Base-by-base conservation (phyloP, 2,113 vertebrate genomes). In the Actenoides lindsayi region DNA sequence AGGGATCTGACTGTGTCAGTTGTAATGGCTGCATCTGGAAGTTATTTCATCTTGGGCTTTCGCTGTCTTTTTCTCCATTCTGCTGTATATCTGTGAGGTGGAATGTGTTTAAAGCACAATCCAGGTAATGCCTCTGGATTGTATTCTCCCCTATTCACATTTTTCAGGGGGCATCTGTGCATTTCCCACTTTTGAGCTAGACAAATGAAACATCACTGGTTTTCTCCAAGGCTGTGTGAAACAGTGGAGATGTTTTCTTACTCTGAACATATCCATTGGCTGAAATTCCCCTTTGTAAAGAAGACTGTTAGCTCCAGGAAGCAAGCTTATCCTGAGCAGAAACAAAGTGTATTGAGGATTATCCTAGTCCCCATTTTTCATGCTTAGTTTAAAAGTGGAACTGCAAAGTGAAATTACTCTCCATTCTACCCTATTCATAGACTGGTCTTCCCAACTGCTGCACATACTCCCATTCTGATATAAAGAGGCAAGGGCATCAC, bases 11-110 rank as follows among this genome's bases (percentile, higher is more conserved):
- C 89, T 97, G 54, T 73, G 92, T 60, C 68, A 74, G 80, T 85
- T 85, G 87, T 51, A 96, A 90, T 64, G 51, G 69, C 89, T 94
- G 90, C 95, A 96, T 95, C 90, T 97, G 97, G 96, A 97, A 97
- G 67, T 77, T 65, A 94, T 97, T 97, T 90, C 50, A 62, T 37
- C 65, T 85, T 65, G 75, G 67, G 44, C 65, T 87, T 91, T 94
- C 39, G 74, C 60, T 33, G 62, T 90, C 69, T 94, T 95, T 87
- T 70, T 14, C 53, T 50, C 75, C 57, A 18, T 95, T 92, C 68
- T 87, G 54, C 82, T 0, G 0, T 68, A 60, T 65, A 79, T 92
- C 86, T 85, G 91, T 76, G 84, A 95, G 57, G 57, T 84, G 83
- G 89, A 96, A 96, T 84, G 69, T 82, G 65, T 89, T 94, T 95